Evolutionary conservation across 2,113 vertebrate species (phyloP).

Genomic region (Spea multiplicata): DNA sequence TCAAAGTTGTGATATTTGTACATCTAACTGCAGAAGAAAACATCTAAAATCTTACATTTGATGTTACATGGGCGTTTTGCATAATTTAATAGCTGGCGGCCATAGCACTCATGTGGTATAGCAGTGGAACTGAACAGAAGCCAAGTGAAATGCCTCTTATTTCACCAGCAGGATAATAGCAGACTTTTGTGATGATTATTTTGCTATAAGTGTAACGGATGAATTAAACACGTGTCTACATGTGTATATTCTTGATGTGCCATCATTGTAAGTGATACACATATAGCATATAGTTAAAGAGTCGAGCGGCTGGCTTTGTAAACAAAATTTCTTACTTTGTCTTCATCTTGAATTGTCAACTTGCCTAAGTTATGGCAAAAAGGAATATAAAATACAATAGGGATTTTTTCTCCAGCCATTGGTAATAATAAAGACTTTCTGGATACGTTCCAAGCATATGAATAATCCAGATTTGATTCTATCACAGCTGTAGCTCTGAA

Average conservation of each 20-base stretch:
- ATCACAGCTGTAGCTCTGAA: slow-evolving; percentile 61
- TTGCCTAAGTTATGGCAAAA: slow-evolving; percentile 28
- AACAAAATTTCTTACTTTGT: background rate
- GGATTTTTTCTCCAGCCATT: slow-evolving; percentile 26
- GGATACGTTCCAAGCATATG: slow-evolving; percentile 27
- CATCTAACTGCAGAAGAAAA: background rate
- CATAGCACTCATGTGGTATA: background rate
- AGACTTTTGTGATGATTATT: background rate
- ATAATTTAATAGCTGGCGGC: background rate
- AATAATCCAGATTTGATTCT: slow-evolving; percentile 56
- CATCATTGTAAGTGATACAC: background rate
- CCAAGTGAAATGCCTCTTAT: background rate
- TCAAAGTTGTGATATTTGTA: background rate
- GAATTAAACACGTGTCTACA: background rate
- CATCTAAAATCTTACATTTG: background rate
- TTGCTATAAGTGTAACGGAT: background rate
- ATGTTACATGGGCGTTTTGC: background rate
- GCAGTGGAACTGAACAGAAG: background rate
- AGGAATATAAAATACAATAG: slow-evolving; percentile 15
- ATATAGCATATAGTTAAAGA: background rate
- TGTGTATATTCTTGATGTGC: no score
- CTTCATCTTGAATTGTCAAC: slow-evolving; percentile 21
- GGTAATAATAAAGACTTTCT: slow-evolving; percentile 38
- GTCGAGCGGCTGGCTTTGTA: background rate
- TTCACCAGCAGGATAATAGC: background rate